Evolutionary conservation across 2,113 vertebrate genomes (phyloP).

Genomic region (Ictalurus furcatus): DNA sequence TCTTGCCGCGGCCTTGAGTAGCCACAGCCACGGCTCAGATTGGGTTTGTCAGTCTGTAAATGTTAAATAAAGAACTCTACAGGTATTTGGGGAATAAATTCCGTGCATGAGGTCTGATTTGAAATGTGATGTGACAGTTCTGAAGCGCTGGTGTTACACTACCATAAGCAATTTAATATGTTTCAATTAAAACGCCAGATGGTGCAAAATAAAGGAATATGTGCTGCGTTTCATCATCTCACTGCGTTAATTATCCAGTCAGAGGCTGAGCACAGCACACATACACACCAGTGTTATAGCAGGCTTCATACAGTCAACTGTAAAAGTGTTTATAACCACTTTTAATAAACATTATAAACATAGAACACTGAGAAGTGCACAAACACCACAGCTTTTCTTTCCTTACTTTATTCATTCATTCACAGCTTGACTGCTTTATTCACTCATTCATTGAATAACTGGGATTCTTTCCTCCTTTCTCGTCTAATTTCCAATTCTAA

Average conservation of each 20-base stretch:
- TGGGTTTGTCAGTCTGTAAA: not conserved
- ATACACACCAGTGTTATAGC: not conserved
- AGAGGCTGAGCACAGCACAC: not conserved
- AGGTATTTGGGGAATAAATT: not conserved
- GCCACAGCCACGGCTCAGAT: not conserved
- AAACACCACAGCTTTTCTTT: not conserved
- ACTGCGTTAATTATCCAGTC: not conserved
- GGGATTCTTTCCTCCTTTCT: no score
- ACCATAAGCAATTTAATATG: constrained; percentile 13
- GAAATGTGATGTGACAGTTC: not conserved
- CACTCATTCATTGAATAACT: not conserved
- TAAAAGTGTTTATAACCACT: no score
- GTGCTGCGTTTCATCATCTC: not conserved
- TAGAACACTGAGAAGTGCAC: no score
- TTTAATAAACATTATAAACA: no score
- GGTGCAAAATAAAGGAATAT: not conserved
- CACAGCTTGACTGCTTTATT: not conserved
- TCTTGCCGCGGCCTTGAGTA: no score
- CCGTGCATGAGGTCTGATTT: not conserved
- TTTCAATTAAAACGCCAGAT: constrained; percentile 7
- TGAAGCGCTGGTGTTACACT: not conserved
- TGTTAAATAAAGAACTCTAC: not conserved
- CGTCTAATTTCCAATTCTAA: no score
- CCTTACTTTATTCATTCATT: not conserved
- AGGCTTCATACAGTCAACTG: not conserved